These are phyloP conservation scores for Malthinus seriepunctatus DNA, from an alignment of 2,888 invertebrate species.

Conservation along the genomic window DNA sequence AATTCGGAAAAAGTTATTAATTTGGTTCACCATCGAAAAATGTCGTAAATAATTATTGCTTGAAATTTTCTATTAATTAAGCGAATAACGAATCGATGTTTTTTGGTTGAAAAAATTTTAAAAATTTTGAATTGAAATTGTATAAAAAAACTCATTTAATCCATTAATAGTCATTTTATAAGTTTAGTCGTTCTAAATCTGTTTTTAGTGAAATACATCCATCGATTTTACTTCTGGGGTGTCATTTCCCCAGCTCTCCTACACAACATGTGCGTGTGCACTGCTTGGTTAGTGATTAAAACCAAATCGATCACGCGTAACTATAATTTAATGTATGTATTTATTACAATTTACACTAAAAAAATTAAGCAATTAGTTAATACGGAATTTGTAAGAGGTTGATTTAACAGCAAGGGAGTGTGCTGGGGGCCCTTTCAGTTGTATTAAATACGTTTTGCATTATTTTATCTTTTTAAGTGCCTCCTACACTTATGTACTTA, in stretches of 20 bases:
- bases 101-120: no score
- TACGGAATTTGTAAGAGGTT: neutral
- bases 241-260: conserved; percentile 13
- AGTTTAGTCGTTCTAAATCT: conserved; percentile 2
- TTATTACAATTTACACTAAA: conserved; percentile 18
- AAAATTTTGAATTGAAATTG: no score
- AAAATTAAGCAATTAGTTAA: conserved; percentile 18
- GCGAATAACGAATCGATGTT: neutral
- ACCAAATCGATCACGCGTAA: conserved; percentile 23
- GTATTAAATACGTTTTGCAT: no score
- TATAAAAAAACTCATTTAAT: neutral
- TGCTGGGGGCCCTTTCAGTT: no score
- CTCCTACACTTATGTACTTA: no score
- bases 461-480: no score
- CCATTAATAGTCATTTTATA: neutral
- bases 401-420: no score
- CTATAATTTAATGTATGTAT: conserved; percentile 18
- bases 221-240: conserved; percentile 22
- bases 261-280: conserved; percentile 18
- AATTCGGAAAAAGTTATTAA: no score
- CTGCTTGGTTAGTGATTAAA: conserved; percentile 19
- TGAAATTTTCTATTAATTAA: no score
- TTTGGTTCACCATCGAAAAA: no score
- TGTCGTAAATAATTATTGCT: no score
- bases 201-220: conserved; percentile 7